Conservation (phyloP, 2,797 vertebrate genomes). For the Poeciliopsis infans region DNA sequence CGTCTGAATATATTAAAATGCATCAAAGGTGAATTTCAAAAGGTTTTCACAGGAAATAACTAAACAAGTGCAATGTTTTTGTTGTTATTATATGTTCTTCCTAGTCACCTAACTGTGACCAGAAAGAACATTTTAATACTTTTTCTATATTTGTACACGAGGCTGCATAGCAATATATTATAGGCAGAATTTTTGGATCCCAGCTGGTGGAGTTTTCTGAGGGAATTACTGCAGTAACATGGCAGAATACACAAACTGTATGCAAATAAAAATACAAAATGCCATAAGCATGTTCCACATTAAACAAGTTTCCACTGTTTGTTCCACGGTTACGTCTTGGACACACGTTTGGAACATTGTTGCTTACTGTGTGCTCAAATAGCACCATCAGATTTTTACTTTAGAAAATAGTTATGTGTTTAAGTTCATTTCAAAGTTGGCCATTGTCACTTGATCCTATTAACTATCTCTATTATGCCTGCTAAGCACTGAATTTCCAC, state of each 20-base stretch:
- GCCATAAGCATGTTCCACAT: neutral
- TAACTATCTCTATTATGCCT: neutral
- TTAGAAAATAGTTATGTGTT: neutral
- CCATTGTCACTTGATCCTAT: neutral
- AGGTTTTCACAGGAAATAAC: conserved; percentile 8
- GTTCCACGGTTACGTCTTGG: neutral
- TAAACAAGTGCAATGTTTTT: conserved; percentile 18
- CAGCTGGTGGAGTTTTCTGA: neutral
- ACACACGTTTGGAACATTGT: neutral
- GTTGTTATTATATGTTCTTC: neutral
- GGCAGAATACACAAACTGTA: neutral
- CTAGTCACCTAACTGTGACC: neutral
- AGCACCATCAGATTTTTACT: neutral
- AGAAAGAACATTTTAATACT: neutral
- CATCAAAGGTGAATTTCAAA: conserved; percentile 14
- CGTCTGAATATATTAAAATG: conserved; percentile 29
- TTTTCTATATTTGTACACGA: neutral
- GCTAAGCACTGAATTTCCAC: neutral
- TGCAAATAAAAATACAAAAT: neutral
- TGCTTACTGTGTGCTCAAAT: neutral
- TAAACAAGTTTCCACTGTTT: neutral
- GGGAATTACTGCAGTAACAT: neutral
- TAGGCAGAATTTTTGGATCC: neutral
- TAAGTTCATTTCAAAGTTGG: neutral
- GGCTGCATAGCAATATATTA: neutral